Evolutionary conservation across 2,113 vertebrate genomes (phyloP), one percentile per base, ranked within the genome.

Genomic region (Hippopotamus amphibius): DNA sequence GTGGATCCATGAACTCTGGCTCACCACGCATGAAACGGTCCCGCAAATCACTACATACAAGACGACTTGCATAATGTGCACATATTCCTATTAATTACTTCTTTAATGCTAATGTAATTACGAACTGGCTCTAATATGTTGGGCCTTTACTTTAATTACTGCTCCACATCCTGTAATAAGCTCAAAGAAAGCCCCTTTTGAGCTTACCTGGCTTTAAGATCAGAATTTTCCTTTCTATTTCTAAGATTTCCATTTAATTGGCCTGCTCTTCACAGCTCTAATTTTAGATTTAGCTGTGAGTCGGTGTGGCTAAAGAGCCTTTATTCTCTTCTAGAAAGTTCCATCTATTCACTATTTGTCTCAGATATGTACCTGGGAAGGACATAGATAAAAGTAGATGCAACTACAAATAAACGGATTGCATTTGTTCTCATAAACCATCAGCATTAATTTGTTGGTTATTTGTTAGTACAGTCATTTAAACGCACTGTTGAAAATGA

Each of bases 11-110:
- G 55, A 97, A 96, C 85, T 89, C 14, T 97, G 87, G 59, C 43
- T 96, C 83, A 46, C 66, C 76, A 84, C 65, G 87, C 97, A 81
- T 96, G 81, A 88, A 95, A 96, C 95, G 85, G 71, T 12, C 93
- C 86, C 11, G 13, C 26, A 97, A 93, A 96, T 95, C 69, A 85
- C 89, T 0, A 7, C 7, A 85, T 74, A 89, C 71, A 96, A 79
- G 89, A 79, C 76, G 93, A 92, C 17, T 92, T 43, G 26, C 72
- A 87, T 14, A 26, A 63, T 9, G 0, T 86, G n/a, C 26, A 92
- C 26, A 30, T 86, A 96, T 93, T 50, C 68, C 53, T 89, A 90
- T 97, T 88, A 95, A 97, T 87, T 97, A 97, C 71, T 92, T 90
- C n/a, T 88, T 63, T 43, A 37, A 3, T 46, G 48, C 53, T 91